Percentiles rank a stretch among this genome's conserved stretches.
Evolutionary conservation across 2,888 invertebrate species (phyloP).

Genomic region (Gortyna flavago): DNA sequence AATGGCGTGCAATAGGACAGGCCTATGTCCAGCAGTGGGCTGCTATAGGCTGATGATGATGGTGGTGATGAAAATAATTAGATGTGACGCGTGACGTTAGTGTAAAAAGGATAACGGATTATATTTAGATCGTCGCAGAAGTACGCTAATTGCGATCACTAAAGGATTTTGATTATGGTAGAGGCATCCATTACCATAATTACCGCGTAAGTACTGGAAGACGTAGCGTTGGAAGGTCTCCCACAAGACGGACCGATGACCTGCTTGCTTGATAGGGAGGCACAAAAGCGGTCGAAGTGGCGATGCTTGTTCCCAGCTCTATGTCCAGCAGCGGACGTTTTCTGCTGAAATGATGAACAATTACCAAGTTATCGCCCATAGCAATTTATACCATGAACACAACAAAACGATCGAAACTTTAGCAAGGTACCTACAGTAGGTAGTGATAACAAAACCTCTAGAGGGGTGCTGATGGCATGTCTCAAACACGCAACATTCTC

Average conservation of each 20-base stretch:
- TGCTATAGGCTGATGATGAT: too few species aligned
- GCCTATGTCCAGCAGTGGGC: too few species aligned
- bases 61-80: too few species aligned
- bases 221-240: not conserved
- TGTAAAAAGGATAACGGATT: not conserved
- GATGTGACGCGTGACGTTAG: too few species aligned
- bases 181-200: not conserved
- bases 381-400: not conserved
- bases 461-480: constrained; percentile 34
- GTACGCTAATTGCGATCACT: not conserved
- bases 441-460: not conserved
- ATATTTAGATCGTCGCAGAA: not conserved
- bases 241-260: not conserved
- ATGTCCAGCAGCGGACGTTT: not conserved
- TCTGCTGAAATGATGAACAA: not conserved
- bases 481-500: constrained; percentile 40
- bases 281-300: not conserved
- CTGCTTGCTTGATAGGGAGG: not conserved
- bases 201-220: not conserved
- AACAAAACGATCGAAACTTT: not conserved
- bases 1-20: too few species aligned
- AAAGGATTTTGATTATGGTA: not conserved
- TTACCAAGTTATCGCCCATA: not conserved
- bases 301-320: not conserved
- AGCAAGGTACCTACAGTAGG: not conserved